Base-by-base conservation (phyloP, 1,140 invertebrate genomes). In the Microplitis demolitor region DNA sequence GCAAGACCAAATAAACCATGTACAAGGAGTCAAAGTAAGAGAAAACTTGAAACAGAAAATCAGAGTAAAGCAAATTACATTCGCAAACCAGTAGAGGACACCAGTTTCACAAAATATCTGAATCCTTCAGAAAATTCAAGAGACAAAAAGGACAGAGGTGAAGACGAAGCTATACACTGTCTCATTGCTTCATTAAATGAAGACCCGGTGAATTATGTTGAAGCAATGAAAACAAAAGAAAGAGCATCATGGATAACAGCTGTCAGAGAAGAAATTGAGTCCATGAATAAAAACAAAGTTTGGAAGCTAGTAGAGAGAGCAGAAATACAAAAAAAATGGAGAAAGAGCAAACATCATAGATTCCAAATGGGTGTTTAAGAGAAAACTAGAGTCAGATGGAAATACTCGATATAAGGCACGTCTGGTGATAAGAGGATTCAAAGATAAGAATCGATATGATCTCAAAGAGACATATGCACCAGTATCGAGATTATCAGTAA, bases 401-500 rank as follows among this genome's bases (percentile, higher is more conserved):
- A 24, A 24, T 24, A 24, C 24, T 24, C 24, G 24, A 24, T 24
- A 24, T 2, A 24, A 24, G 24, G 24, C 24, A 24, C 24, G 24
- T 1, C 24, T 24, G 24, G 24, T 69, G 4, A 62, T 68, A 70
- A n/a, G 39, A 64, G 61, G 71, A 54, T 58, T 75, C 31, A 60
- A 72, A 60, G 54, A 72, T 8, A 53, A 24, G 11, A 72, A 67
- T 16, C 58, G 31, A 11, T 72, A 72, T 9, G 64, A 62, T 3
- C 56, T 72, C 1, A 67, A 24, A 24, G 71, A 73, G 37, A 72
- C 73, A 35, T 69, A 72, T 35, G 62, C 74, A 14, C 73, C 71
- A 4, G 74, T 77, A 39, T 39, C 39, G 6, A 13, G 72, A 56
- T 34, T 75, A 34, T 13, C 73, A 6, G 3, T 73, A 50, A 61